Evolutionary conservation across 2,888 invertebrate species (phyloP), one percentile per base, ranked within the genome.

Genomic region (Tanypteryx hageni): DNA sequence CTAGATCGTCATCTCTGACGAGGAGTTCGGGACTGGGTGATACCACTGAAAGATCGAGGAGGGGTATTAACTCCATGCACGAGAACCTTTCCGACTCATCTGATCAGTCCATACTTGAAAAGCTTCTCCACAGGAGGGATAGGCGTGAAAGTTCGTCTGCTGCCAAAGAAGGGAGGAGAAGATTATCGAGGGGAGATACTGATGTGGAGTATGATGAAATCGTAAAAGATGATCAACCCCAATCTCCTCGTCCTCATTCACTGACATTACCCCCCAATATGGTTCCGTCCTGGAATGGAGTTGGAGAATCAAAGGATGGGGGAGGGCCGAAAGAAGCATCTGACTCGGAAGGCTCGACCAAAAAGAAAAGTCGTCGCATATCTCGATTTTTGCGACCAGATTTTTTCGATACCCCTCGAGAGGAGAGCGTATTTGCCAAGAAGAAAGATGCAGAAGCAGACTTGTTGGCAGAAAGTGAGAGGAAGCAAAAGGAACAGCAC

Each of bases 361-460:
- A 95, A 93, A 93, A 95, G 11, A 94, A 95, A 27, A 96, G 96
- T 92, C 96, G 97, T 92, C 96, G 97, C 93, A 96, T 97, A 92
- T 97, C 97, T 13, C 95, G 98, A 92, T 98, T 98, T 95, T 95
- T 98, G 92, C 96, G 98, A 59, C 97, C 98, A 0, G 98, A 98
- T 94, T 98, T 98, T 94, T 97, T 97, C 94, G 97, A 98, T 93
- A 95, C 97, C 1, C 96, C 97, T 13, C 95, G 96, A 31, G 97
- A 97, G 92, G 97, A 97, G 94, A 97, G 96, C 94, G 95, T 96
- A 44, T 97, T 96, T 94, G 96, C 96, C 0, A 96, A 95, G 92
- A 95, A 95, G 58, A 95, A 95, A 92, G 95, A 95, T 92, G 93
- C 93, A 92, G 93, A 93, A 89, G 92, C 86, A 56, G 92, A 89